These are phyloP conservation scores for Mellilla xanthometata DNA, from an alignment of 2,888 invertebrate genomes.

Conservation along the genomic window DNA sequence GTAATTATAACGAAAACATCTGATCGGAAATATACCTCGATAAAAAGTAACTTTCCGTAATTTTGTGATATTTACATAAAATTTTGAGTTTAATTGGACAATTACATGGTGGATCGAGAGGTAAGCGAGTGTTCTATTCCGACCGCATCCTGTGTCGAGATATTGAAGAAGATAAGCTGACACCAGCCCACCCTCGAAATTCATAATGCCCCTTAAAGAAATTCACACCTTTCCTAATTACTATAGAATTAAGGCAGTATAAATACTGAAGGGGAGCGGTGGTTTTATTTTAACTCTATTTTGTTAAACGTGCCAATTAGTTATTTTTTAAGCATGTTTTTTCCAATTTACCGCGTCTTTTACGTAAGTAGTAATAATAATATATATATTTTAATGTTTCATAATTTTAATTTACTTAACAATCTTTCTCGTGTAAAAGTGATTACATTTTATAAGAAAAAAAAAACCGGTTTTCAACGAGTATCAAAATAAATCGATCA, in stretches of 20 bases:
- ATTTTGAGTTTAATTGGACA: constrained; percentile 76
- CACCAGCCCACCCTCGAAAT: constrained; percentile 63
- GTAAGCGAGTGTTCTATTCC: constrained; percentile 59
- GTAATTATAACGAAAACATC: constrained; percentile 4
- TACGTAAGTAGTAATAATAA: too few relatives aligned
- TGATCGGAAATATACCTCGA: constrained; percentile 1
- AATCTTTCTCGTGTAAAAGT: too few relatives aligned
- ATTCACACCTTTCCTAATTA: constrained; percentile 80
- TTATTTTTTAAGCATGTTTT: too few relatives aligned
- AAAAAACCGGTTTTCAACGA: neutral
- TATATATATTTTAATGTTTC: too few relatives aligned
- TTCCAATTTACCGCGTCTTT: too few relatives aligned
- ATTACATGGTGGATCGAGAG: constrained; percentile 68
- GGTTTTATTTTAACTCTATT: neutral
- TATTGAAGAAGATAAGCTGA: constrained; percentile 57
- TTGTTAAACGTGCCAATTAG: too few relatives aligned
- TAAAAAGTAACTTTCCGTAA: constrained; percentile 29
- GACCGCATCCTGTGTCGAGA: constrained; percentile 68
- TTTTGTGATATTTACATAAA: constrained; percentile 68
- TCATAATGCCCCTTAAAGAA: constrained; percentile 62
- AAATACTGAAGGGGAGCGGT: constrained; percentile 41
- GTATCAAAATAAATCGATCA: neutral
- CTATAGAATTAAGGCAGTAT: constrained; percentile 70
- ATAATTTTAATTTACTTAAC: too few relatives aligned
- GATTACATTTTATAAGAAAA: too few relatives aligned